These are phyloP conservation scores for Criorhina ranunculi DNA, from an alignment of 2,888 invertebrate genomes.

Conservation along the genomic window DNA sequence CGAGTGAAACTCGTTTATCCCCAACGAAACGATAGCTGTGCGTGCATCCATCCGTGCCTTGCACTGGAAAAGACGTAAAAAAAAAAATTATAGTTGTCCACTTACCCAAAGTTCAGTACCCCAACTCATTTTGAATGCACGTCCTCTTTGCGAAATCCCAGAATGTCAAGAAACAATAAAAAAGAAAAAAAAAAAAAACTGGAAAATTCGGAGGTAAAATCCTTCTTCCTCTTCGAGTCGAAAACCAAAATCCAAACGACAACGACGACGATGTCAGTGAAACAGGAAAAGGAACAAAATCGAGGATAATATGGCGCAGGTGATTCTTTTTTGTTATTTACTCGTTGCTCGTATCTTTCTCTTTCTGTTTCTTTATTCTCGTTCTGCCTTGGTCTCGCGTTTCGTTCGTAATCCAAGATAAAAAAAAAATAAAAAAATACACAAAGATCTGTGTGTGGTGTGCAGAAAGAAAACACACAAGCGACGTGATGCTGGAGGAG, in stretches of 20 bases:
- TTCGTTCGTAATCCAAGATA: slow-evolving; percentile 66
- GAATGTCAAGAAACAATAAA: slow-evolving; percentile 28
- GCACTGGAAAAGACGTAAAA: slow-evolving; percentile 27
- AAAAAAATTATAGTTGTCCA: slow-evolving; percentile 69
- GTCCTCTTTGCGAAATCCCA: slow-evolving; percentile 78
- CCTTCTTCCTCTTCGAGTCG: slow-evolving; percentile 58
- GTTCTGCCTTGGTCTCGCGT: slow-evolving; percentile 61
- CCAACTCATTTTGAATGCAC: slow-evolving; percentile 83
- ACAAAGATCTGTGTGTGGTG: slow-evolving; percentile 59
- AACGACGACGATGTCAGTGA: too few species aligned
- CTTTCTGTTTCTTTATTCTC: slow-evolving; percentile 28
- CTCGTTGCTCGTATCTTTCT: slow-evolving; percentile 36
- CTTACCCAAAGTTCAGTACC: slow-evolving; percentile 84
- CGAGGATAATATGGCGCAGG: slow-evolving; percentile 75
- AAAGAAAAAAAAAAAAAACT: slow-evolving; percentile 26
- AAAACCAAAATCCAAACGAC: slow-evolving; percentile 41
- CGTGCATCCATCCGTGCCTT: slow-evolving; percentile 62
- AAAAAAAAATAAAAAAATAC: slow-evolving; percentile 44
- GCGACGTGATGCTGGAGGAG: slow-evolving; percentile 44
- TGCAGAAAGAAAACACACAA: slow-evolving; percentile 65
- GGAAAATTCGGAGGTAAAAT: slow-evolving; percentile 54
- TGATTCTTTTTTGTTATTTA: slow-evolving; percentile 61
- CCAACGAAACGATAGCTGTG: slow-evolving; percentile 14
- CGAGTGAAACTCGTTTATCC: slow-evolving; percentile 59
- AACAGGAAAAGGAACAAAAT: slow-evolving; percentile 64